Conservation (phyloP, 2,888 invertebrate species). For the Lasioglossum leucozonium region DNA sequence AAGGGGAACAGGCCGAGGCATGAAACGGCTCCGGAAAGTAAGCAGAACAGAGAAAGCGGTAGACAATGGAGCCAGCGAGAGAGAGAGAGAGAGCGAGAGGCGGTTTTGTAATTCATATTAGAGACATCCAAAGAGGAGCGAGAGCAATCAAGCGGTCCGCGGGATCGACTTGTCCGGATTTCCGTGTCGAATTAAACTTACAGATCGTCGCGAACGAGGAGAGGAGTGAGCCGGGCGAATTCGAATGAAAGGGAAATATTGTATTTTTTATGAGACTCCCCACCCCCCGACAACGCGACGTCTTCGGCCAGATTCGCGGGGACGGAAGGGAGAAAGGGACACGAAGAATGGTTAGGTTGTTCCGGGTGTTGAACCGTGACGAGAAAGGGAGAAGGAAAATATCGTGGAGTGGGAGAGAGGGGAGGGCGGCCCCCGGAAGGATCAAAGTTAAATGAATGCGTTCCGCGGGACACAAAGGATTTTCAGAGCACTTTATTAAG, state of each 20-base stretch:
- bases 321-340: background rate
- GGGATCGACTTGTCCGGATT: constrained; percentile 52
- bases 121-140: constrained; percentile 53
- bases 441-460: constrained; percentile 72
- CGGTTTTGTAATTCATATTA: constrained; percentile 75
- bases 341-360: background rate
- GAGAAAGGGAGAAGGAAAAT: constrained; percentile 44
- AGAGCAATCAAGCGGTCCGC: constrained; percentile 69
- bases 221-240: constrained; percentile 19
- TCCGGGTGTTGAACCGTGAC: constrained; percentile 37
- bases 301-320: background rate
- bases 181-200: constrained; percentile 76
- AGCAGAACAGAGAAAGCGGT: background rate
- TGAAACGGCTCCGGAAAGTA: background rate
- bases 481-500: constrained; percentile 66
- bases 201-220: constrained; percentile 66
- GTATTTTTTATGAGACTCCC: constrained; percentile 69
- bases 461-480: constrained; percentile 58
- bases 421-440: constrained; percentile 43
- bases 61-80: background rate
- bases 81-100: constrained; percentile 21
- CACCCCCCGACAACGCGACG: too few relatives aligned
- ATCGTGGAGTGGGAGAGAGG: too few relatives aligned
- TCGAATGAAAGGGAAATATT: constrained; percentile 67
- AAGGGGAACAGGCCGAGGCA: background rate